Evolutionary conservation across 2,888 invertebrate species (phyloP), one percentile per base, ranked within the genome.

Genomic region (Nemapogon koenigi): DNA sequence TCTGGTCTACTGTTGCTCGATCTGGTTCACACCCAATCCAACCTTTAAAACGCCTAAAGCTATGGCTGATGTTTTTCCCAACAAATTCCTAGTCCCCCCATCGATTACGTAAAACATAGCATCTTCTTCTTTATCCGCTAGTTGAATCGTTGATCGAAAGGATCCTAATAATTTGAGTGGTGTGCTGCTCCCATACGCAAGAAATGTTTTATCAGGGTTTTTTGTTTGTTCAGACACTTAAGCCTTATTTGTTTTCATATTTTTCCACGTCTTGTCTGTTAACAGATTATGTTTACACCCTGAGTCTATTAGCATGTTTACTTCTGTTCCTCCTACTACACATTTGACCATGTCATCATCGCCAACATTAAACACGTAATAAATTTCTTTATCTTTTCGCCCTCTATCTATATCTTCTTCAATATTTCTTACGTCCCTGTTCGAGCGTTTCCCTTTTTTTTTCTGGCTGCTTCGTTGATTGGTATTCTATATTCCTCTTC

Each of bases 251-350:
- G 13, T 16, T 22, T 40, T 40, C 3, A 40, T 14, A 11, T 16
- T n/a, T 13, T 37, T 11, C 36, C 37, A 40, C 14, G 40, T 26
- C n/a, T 40, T 8, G 4, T 39, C 33, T 10, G 46, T 36, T 2
- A 49, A 41, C 16, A 49, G 26, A 37, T 49, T 48, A 2, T 16
- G 7, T 27, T 41, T 46, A 17, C 47, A 45, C 2, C 48, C 47
- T 8, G 49, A 49, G 16, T 47, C 48, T n/a, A 48, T 45, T 2
- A 49, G 17, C 46, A 49, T 43, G 2, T 46, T 16, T 11, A 49
- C 27, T 28, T 49, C 47, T 17, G 49, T 46, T 25, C 43, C 43
- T 14, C 47, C 49, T 6, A 48, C 33, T 41, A 42, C 22, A 47
- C 45, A 41, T 48, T 49, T 13, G 15, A 46, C 29, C 40, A 26